Base-by-base conservation (phyloP, 2,113 vertebrate genomes). In the Machaerirhynchus nigripectus region DNA sequence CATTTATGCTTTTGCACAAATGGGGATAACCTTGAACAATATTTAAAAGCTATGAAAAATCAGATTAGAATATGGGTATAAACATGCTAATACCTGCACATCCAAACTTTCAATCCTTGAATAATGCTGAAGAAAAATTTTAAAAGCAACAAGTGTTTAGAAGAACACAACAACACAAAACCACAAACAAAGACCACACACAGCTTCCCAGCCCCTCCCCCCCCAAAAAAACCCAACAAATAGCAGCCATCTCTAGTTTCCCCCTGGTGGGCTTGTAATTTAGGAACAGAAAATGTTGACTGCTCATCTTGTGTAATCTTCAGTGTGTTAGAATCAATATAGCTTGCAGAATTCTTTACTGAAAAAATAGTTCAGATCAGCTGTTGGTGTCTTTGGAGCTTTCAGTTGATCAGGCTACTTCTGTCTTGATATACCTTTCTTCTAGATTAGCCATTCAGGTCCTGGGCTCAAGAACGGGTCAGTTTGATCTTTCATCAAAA, bases 201-300 rank as follows among this genome's bases (percentile, higher is more conserved):
- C 4, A 22, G 16, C 16, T 67, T 52, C 18, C 19, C 1, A 0
- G 15, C 11, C 21, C 7, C 17, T 56, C 17, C 16, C 10, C 16
- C 2, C 5, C 5, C 14, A 5, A 0, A 27, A 35, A 16, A 3
- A 0, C 9, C 27, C 9, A 59, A 11, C 10, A 65, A 53, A 27
- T 2, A 55, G 7, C 7, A 55, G 4, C 18, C 4, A 3, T 44
- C 17, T 52, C n/a, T 49, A 47, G 9, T 68, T 76, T 76, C 27
- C 1, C 76, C 13, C 19, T 30, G 24, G 10, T 42, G 13, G 2
- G 1, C 30, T 71, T 95, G n/a, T 17, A 76, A 63, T 63, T 87
- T 67, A 47, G 35, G 11, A 21, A 47, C 12, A 80, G 57, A 79
- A 85, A 80, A 44, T 31, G 14, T 40, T 88, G 19, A 27, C 53